Evolutionary conservation across 2,888 invertebrate genomes (phyloP).

Genomic region (Hermaeophaga mercurialis): DNA sequence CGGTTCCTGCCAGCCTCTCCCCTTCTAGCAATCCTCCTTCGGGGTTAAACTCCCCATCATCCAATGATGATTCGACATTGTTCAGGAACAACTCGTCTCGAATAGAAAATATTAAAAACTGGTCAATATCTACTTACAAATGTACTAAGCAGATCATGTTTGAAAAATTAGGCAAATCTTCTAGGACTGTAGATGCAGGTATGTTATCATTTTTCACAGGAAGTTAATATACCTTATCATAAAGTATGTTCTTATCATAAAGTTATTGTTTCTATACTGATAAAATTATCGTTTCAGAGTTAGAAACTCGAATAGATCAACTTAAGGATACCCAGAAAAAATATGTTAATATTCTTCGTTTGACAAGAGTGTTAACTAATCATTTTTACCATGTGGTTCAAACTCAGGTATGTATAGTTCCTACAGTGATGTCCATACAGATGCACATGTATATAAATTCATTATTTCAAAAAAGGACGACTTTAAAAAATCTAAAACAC

Average conservation of each 20-base stretch:
- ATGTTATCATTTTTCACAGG: slow-evolving; percentile 21
- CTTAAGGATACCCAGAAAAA: slow-evolving; percentile 93
- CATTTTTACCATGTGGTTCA: slow-evolving; percentile 89
- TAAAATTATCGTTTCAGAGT: slow-evolving; percentile 62
- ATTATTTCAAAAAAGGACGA: too few relatives aligned
- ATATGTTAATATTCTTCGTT: slow-evolving; percentile 84
- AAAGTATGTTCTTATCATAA: slow-evolving; percentile 8
- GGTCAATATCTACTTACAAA: slow-evolving; percentile 98
- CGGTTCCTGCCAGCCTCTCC: slow-evolving; percentile 68
- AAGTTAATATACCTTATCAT: slow-evolving; percentile 9
- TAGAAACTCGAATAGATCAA: slow-evolving; percentile 92
- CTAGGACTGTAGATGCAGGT: slow-evolving; percentile 87
- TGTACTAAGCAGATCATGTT: slow-evolving; percentile 96
- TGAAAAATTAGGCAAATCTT: slow-evolving; percentile 94
- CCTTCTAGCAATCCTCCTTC: slow-evolving; percentile 55
- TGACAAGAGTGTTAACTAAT: slow-evolving; percentile 82
- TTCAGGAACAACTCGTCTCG: slow-evolving; percentile 75
- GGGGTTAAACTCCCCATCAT: slow-evolving; percentile 61
- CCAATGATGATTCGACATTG: slow-evolving; percentile 65
- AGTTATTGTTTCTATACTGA: slow-evolving; percentile 1
- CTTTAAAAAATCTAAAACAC: too few relatives aligned
- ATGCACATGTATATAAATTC: too few relatives aligned
- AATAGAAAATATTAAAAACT: slow-evolving; percentile 91
- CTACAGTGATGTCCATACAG: too few relatives aligned
- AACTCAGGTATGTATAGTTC: slow-evolving; percentile 65